A percentile compares a stretch with the other conserved stretches of the same genome.
Conservation (phyloP, 2,113 vertebrate genomes). For the Cochlearius cochlearius region DNA sequence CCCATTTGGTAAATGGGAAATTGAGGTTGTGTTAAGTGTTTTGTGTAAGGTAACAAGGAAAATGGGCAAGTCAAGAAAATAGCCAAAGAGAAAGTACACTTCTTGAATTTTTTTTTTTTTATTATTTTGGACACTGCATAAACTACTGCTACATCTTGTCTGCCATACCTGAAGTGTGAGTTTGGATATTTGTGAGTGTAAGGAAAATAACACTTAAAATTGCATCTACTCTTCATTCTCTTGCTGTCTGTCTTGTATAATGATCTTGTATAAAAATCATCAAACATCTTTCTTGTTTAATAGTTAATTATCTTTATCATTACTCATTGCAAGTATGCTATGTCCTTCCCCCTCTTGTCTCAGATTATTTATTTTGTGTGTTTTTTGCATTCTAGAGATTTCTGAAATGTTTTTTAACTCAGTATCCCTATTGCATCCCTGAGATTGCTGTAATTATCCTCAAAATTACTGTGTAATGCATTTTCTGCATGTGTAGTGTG, state of each 20-base stretch:
- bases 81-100: not conserved
- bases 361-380: not conserved
- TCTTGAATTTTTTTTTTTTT: not conserved
- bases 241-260: not conserved
- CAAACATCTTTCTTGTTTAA: not conserved
- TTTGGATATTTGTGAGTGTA: not conserved
- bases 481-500: not conserved
- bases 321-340: not conserved
- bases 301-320: not conserved
- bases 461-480: not conserved
- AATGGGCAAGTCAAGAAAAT: not conserved
- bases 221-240: not conserved
- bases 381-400: not conserved
- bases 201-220: not conserved
- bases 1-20: not conserved
- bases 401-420: not conserved
- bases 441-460: not conserved
- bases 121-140: not conserved
- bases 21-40: fast-evolving
- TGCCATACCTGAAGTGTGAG: not conserved
- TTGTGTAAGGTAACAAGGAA: not conserved
- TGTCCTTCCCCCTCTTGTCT: not conserved
- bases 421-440: not conserved
- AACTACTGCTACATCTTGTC: not conserved
- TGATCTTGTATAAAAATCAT: not conserved